Evolutionary conservation across 2,797 vertebrate genomes (phyloP).

Genomic region (Parauchenoglanis punctatus): DNA sequence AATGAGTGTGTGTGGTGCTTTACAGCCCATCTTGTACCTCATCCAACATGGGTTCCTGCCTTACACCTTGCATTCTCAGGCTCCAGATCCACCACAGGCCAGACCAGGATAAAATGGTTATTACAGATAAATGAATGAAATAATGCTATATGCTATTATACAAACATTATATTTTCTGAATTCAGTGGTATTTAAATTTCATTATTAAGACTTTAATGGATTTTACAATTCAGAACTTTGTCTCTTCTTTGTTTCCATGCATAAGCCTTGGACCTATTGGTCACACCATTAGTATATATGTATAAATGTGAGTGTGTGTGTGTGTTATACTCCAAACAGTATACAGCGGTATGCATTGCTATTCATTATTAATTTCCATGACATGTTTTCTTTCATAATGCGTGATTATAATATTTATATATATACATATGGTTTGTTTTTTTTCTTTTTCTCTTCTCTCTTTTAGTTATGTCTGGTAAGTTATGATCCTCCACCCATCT

Average conservation of each 20-base stretch:
- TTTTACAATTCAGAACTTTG: neutral
- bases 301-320: too few species aligned
- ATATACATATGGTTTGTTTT: constrained; percentile 56
- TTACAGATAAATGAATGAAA: neutral
- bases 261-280: neutral
- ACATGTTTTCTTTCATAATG: constrained; percentile 51
- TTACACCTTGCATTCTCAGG: neutral
- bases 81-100: neutral
- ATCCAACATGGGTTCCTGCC: neutral
- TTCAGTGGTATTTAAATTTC: neutral
- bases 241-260: neutral
- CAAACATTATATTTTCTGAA: neutral
- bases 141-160: neutral
- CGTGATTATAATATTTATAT: neutral
- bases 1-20: neutral
- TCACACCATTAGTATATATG: neutral
- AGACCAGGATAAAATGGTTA: neutral
- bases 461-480: constrained; percentile 99
- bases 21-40: neutral
- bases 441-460: constrained; percentile 83
- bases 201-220: neutral
- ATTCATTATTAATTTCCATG: neutral
- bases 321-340: neutral
- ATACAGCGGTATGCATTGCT: neutral
- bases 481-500: constrained; percentile 96